These are phyloP conservation scores for Idaea biselata DNA, from an alignment of 2,888 invertebrate species.

Conservation along the genomic window DNA sequence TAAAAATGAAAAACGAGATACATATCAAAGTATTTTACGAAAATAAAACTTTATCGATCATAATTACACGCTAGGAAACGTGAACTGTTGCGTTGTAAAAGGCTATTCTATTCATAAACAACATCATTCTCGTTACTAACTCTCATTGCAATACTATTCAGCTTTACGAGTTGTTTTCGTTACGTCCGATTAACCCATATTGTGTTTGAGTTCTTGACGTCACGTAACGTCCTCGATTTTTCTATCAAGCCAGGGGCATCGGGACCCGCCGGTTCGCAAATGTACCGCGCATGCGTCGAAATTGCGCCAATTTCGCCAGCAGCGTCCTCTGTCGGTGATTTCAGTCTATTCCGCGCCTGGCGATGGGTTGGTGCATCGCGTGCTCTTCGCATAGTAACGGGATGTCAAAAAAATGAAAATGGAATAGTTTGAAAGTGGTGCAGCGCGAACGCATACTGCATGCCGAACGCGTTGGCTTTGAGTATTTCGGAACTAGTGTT, in stretches of 20 bases:
- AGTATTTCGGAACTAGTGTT: constrained; percentile 42
- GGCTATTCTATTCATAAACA: background rate
- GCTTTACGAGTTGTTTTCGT: constrained; percentile 61
- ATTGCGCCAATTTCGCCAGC: constrained; percentile 77
- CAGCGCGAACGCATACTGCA: constrained; percentile 37
- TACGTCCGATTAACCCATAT: constrained; percentile 72
- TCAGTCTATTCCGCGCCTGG: constrained; percentile 60
- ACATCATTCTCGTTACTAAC: constrained; percentile 4
- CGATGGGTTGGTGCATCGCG: constrained; percentile 69
- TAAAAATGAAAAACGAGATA: too few relatives aligned
- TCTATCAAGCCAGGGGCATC: constrained; percentile 71
- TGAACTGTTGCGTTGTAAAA: background rate
- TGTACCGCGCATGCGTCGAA: constrained; percentile 70
- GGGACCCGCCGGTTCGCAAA: constrained; percentile 66
- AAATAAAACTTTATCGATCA: background rate
- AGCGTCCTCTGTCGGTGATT: constrained; percentile 73
- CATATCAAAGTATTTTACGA: constrained; percentile 10
- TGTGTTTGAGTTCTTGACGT: constrained; percentile 71
- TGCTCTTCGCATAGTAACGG: constrained; percentile 50
- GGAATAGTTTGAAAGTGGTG: constrained; percentile 63
- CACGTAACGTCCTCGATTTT: constrained; percentile 78
- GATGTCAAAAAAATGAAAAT: constrained; percentile 68
- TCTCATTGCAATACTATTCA: constrained; percentile 28
- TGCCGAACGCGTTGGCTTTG: constrained; percentile 33
- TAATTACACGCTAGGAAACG: background rate